Evolutionary conservation across 2,113 vertebrate genomes (phyloP), one percentile per base, ranked within the genome.

Genomic region (Rissa tridactyla): DNA sequence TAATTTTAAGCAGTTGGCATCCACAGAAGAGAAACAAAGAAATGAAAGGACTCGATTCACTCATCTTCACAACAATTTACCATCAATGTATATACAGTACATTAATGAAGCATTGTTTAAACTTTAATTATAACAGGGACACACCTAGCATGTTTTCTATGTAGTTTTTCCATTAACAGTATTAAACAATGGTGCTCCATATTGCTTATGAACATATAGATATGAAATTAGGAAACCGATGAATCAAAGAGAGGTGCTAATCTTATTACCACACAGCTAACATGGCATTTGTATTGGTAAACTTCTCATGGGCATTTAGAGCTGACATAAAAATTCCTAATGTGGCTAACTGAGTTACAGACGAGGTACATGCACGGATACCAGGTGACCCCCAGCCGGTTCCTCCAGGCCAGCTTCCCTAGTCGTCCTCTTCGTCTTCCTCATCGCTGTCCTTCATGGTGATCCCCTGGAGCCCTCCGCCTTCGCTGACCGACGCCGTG

Each of bases 171-270:
- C 98, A 98, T 98, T 98, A 98, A 99, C 98, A 98, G 98, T 98
- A 98, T 98, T 98, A 99, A 99, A 99, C 99, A 98, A 99, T 98
- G 98, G 98, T 99, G 99, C 98, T 99, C 99, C 99, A 98, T 99
- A 99, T 99, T 99, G 99, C 99, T 99, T 99, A 99, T 99, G 99
- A 99, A 99, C 99, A 99, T 98, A 98, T 68, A 99, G 98, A 99
- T 99, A 99, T 98, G 98, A 99, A 99, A 98, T 98, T 96, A 98
- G 98, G 98, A 99, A 99, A 99, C 98, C 65, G 97, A 98, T 98
- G 98, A 98, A 96, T 98, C 98, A 92, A 98, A 99, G 98, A 98
- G 98, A 98, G 98, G 98, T 99, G 98, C 98, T 99, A 99, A 98
- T 98, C 98, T 98, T 98, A 98, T 99, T 98, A 99, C 98, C 98